Percentiles rank a stretch among this genome's conserved stretches.
phyloP scores from a whole-genome alignment of 2,797 vertebrate species.

The Synaphobranchus kaupii region DNA sequence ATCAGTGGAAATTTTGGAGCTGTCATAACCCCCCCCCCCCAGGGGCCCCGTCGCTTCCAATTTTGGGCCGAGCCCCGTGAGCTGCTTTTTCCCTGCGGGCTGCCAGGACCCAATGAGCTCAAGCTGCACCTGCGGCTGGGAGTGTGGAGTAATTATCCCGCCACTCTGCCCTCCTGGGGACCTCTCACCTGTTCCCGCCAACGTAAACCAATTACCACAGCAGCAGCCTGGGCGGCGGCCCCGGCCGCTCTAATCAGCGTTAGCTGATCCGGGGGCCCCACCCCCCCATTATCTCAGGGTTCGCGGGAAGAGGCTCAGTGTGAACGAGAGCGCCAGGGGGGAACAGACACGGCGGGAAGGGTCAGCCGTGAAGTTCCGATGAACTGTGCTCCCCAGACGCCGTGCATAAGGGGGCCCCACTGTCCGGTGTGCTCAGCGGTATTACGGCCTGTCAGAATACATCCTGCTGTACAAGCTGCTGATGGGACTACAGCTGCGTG shows the following conservation, averaged over 20 bases:
- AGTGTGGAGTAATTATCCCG: slow-evolving; percentile 83
- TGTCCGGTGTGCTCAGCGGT: slow-evolving; percentile 89
- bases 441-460: slow-evolving; percentile 95
- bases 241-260: slow-evolving; percentile 77
- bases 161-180: slow-evolving; percentile 90
- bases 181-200: slow-evolving; percentile 93
- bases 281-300: slow-evolving; percentile 81
- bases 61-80: slow-evolving; percentile 72
- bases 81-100: slow-evolving; percentile 74
- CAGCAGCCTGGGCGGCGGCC: slow-evolving; percentile 66
- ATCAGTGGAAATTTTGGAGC: slow-evolving; percentile 67
- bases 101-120: slow-evolving; percentile 82
- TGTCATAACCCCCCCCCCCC: slow-evolving; percentile 81
- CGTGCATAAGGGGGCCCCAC: slow-evolving; percentile 68
- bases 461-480: slow-evolving; percentile 91
- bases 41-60: slow-evolving; percentile 76
- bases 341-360: slow-evolving; percentile 63
- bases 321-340: slow-evolving; percentile 52
- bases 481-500: slow-evolving; percentile 90
- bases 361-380: slow-evolving; percentile 67
- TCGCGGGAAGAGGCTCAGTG: slow-evolving; percentile 56
- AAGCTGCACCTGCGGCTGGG: slow-evolving; percentile 87
- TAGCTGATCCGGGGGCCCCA: slow-evolving; percentile 72
- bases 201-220: slow-evolving; percentile 98
- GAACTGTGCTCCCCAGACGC: not conserved